Base-by-base conservation (phyloP, 2,888 invertebrate genomes). In the Lampropteryx suffumata region DNA sequence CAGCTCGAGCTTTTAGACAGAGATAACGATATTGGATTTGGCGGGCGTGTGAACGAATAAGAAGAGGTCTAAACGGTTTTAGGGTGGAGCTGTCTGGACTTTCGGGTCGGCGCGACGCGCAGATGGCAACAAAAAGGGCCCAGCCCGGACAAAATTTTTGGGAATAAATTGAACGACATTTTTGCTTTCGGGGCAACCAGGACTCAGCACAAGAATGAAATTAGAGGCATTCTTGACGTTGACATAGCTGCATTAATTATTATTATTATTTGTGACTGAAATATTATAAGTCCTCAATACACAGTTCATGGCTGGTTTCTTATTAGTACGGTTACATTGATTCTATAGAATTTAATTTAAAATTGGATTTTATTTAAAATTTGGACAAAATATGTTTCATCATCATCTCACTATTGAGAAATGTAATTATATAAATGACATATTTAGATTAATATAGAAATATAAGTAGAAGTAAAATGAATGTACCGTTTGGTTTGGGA, bases 41-140 rank as follows among this genome's bases (percentile, higher is more conserved):
- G 77, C 74, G 68, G 63, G 75, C 65, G 89, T 77, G 84, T 70
- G 84, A 89, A 80, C 72, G 85, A 78, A 77, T 79, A 81, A 73
- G 80, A 82, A 79, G 74, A 73, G 69, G 71, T 76, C 78, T 84
- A 86, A 88, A 85, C 83, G 78, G 84, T 87, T 85, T 87, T 86
- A 88, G 90, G 90, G 90, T 89, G 90, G 90, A 89, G 90, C 84
- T 84, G 89, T 88, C 87, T 88, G 87, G 87, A 85, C 73, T 81
- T 79, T 82, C 69, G 81, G 79, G 76, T 69, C 75, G 79, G 72
- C 73, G 74, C 76, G 77, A 74, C 78, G 79, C 80, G 88, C 89
- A 89, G 88, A 89, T 90, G 89, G 81, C 72, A 82, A 85, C 86
- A 88, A 87, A 88, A 89, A 89, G 87, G 85, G 84, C 82, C 79